Percentiles rank a stretch among this genome's conserved stretches.
Conservation (phyloP, 2,113 vertebrate genomes). For the Phylloscopus trochiloides region DNA sequence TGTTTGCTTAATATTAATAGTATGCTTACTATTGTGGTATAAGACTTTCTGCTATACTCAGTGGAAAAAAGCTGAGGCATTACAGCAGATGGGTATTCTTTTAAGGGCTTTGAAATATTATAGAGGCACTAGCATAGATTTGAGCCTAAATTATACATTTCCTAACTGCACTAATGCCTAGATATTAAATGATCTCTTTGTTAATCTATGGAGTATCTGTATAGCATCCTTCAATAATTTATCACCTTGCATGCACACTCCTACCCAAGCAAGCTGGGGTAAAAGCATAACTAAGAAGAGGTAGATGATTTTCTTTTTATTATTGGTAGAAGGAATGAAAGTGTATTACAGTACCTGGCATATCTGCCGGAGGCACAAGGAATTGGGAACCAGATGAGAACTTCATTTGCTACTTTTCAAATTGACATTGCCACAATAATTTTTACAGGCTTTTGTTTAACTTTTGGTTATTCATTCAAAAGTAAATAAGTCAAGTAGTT, state of each 20-base stretch:
- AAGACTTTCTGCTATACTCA: background rate
- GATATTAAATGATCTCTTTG: background rate
- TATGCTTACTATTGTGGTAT: background rate
- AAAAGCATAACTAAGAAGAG: background rate
- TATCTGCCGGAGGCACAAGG: accelerated
- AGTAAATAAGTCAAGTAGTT: background rate
- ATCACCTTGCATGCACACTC: background rate
- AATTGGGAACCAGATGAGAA: background rate
- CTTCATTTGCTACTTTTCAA: background rate
- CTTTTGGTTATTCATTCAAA: background rate
- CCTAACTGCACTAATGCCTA: background rate
- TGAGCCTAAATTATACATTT: background rate
- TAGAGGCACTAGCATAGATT: background rate
- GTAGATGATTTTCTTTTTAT: background rate
- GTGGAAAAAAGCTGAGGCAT: background rate
- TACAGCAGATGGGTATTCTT: accelerated
- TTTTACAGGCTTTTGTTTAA: background rate
- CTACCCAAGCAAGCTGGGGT: background rate
- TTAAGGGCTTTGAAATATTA: background rate
- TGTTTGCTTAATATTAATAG: background rate
- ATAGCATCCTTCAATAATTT: background rate
- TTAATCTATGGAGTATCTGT: background rate
- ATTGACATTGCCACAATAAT: background rate
- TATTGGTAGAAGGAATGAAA: background rate
- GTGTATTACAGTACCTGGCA: background rate